These are phyloP conservation scores for Marmota monax DNA, from an alignment of 2,113 vertebrate species.

Conservation along the genomic window DNA sequence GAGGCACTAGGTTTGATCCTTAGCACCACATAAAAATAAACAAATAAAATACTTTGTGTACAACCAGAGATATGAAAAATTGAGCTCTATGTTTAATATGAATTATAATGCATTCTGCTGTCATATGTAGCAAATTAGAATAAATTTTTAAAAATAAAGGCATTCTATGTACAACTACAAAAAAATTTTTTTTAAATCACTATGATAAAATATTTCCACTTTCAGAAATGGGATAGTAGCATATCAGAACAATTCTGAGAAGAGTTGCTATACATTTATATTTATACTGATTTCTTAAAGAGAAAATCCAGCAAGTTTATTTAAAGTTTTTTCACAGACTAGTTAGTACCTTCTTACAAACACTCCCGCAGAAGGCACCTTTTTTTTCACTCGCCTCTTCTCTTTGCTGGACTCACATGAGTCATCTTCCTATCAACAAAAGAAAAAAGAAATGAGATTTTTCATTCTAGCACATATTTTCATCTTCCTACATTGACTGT, in stretches of 20 bases:
- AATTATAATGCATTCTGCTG: too few relatives aligned
- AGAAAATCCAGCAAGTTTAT: constrained; percentile 56
- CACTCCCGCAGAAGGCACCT: constrained; percentile 76
- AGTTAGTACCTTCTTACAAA: constrained; percentile 84
- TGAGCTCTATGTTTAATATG: too few relatives aligned
- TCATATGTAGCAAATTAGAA: too few relatives aligned
- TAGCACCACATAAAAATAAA: too few relatives aligned
- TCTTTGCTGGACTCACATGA: constrained; percentile 76
- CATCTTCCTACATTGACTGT: constrained; percentile 13
- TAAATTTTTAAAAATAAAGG: too few relatives aligned
- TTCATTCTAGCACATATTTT: constrained; percentile 9
- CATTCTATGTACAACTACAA: too few relatives aligned
- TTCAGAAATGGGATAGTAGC: constrained; percentile 23
- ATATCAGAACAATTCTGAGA: constrained; percentile 4
- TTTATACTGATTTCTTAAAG: constrained; percentile 45
- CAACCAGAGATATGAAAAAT: too few relatives aligned
- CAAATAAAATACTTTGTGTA: too few relatives aligned
- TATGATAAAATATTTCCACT: neutral
- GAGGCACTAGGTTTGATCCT: too few relatives aligned
- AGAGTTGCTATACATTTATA: constrained; percentile 21
- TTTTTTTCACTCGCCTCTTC: constrained; percentile 83
- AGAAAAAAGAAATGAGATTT: neutral
- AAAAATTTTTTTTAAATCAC: neutral
- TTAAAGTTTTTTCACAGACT: constrained; percentile 34
- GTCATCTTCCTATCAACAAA: constrained; percentile 80